These are phyloP conservation scores for Cynodonichthys magdalenae DNA, from an alignment of 2,797 vertebrate genomes.

Conservation along the genomic window DNA sequence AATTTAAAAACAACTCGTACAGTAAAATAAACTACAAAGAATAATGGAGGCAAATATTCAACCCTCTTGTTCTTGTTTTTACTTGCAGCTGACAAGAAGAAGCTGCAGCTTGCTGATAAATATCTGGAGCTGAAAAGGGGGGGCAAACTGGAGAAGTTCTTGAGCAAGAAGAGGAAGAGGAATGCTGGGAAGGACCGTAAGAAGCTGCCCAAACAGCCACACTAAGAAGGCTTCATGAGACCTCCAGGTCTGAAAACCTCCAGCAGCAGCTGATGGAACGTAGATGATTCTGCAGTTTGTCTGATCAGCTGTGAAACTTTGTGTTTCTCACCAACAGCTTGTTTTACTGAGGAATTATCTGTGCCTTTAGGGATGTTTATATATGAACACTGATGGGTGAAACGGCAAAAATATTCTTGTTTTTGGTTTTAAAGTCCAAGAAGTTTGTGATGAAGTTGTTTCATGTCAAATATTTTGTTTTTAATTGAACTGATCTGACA, in stretches of 20 bases:
- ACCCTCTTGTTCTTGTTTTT: not conserved
- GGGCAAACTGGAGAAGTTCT: slow-evolving; percentile 92
- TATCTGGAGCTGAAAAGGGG: slow-evolving; percentile 89
- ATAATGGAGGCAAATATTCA: not conserved
- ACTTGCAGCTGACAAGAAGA: slow-evolving; percentile 86
- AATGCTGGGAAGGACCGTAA: slow-evolving; percentile 92
- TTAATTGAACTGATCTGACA: too few relatives aligned
- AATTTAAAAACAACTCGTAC: too few relatives aligned
- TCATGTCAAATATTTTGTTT: too few relatives aligned
- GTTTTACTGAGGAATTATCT: not conserved
- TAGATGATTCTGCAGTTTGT: not conserved
- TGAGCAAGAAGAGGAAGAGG: slow-evolving; percentile 92
- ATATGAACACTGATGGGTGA: not conserved
- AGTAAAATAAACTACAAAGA: too few relatives aligned
- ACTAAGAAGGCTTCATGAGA: slow-evolving; percentile 15
- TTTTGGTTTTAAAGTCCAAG: too few relatives aligned
- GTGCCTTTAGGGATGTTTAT: not conserved
- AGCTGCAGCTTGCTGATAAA: slow-evolving; percentile 88
- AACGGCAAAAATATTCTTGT: not conserved
- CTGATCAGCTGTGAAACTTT: not conserved
- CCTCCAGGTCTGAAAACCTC: not conserved
- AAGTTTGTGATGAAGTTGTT: too few relatives aligned
- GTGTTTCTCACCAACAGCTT: not conserved
- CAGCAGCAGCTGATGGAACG: not conserved
- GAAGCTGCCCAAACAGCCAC: slow-evolving; percentile 81